Evolutionary conservation across 2,888 invertebrate genomes (phyloP).

Genomic region (Andrena marginata): DNA sequence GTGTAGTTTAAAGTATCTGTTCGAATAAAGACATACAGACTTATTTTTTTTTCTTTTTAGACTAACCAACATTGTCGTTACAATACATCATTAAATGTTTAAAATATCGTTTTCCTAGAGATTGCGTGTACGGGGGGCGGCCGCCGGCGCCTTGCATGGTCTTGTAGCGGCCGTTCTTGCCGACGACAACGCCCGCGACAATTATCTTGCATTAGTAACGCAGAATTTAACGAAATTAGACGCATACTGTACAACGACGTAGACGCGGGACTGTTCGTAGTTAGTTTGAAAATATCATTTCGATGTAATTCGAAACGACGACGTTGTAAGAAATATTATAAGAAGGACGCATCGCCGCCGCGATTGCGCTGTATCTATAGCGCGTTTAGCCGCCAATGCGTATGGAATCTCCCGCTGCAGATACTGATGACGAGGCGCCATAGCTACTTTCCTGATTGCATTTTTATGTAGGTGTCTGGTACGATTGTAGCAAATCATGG

Average conservation of each 20-base stretch:
- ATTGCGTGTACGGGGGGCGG: neutral
- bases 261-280: no score
- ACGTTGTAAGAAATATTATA: neutral
- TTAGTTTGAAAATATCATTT: neutral
- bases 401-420: conserved; percentile 59
- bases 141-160: conserved; percentile 3
- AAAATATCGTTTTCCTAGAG: neutral
- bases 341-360: conserved; percentile 25
- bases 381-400: conserved; percentile 74
- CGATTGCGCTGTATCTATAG: conserved; percentile 28
- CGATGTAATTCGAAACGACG: neutral
- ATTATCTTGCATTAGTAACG: neutral
- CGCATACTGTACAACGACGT: neutral
- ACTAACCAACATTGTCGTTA: no score
- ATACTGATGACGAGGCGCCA: neutral
- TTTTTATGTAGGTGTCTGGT: neutral
- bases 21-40: neutral
- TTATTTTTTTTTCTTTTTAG: neutral
- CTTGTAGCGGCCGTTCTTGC: conserved; percentile 39
- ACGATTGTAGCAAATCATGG: no score
- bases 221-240: neutral
- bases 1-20: no score
- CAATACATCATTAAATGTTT: neutral
- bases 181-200: conserved; percentile 34
- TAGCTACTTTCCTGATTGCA: neutral